Percentiles rank a stretch among this genome's conserved stretches.
phyloP scores from a whole-genome alignment of 53 echinoderm and acorn worm species.

The Temnopleurus reevesii region DNA sequence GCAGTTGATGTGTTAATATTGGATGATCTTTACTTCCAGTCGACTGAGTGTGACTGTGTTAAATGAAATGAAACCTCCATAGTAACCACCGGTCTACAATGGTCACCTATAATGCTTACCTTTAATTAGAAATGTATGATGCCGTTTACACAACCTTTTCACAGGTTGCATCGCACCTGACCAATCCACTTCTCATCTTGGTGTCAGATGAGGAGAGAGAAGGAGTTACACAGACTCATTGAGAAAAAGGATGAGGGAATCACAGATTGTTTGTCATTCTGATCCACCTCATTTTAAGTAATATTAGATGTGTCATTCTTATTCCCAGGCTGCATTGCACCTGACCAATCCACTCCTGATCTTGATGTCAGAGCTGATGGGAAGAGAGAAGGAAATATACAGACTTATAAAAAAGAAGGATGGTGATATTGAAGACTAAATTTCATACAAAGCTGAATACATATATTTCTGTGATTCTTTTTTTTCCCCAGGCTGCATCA shows the following conservation, averaged over 20 bases:
- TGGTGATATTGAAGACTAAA: slow-evolving; percentile 91
- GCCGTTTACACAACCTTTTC: too few species aligned
- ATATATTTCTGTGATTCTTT: neutral
- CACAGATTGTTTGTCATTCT: too few species aligned
- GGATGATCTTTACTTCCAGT: too few species aligned
- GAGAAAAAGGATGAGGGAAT: slow-evolving; percentile 91
- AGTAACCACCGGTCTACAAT: too few species aligned
- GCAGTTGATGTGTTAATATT: too few species aligned
- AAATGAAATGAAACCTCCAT: too few species aligned
- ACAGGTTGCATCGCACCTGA: slow-evolving; percentile 69
- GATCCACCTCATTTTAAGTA: too few species aligned
- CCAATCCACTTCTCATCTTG: slow-evolving; percentile 84
- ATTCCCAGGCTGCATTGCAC: slow-evolving; percentile 58
- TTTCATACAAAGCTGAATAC: too few species aligned
- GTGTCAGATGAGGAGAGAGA: slow-evolving; percentile 84
- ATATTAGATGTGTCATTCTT: too few species aligned
- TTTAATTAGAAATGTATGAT: too few species aligned
- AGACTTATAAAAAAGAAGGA: slow-evolving; percentile 78
- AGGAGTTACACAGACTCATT: slow-evolving; percentile 67
- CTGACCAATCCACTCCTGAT: slow-evolving; percentile 81
- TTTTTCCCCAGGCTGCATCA: slow-evolving; percentile 39
- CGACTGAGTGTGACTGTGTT: too few species aligned
- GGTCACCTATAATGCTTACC: too few species aligned
- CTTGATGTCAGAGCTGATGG: slow-evolving; percentile 85
- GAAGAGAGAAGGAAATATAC: slow-evolving; percentile 77